Conservation (phyloP, 2,113 vertebrate species). For the Hirundichthys speculiger region DNA sequence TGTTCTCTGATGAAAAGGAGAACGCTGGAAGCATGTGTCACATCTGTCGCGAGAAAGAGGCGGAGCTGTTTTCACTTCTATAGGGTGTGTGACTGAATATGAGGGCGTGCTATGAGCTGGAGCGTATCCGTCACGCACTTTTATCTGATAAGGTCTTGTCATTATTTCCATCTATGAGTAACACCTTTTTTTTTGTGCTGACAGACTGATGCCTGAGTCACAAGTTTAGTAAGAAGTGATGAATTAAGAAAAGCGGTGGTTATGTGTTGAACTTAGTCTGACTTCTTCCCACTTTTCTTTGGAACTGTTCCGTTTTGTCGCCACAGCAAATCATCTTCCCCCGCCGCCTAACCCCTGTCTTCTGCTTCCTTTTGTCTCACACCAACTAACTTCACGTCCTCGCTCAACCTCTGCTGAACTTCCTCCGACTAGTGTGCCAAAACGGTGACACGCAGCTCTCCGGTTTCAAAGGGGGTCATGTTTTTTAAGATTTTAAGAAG, state of each 20-base stretch:
- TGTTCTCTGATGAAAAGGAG: background rate
- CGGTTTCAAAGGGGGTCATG: background rate
- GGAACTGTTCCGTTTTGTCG: no score
- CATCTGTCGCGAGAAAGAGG: background rate
- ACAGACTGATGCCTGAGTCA: background rate
- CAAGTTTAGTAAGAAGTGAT: background rate
- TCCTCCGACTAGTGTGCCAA: background rate
- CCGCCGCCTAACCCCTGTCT: no score
- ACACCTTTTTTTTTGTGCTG: background rate
- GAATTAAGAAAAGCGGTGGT: conserved; percentile 4
- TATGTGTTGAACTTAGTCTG: background rate
- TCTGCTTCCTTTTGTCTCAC: no score
- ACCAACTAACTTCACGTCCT: no score
- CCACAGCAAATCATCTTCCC: no score
- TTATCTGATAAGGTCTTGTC: conserved; percentile 29
- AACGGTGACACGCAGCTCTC: no score
- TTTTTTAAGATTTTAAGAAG: background rate
- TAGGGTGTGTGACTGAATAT: background rate
- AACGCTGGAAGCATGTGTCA: background rate
- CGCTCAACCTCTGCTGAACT: no score
- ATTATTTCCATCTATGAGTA: conserved; percentile 19
- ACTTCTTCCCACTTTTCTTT: no score
- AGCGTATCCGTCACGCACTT: conserved; percentile 20
- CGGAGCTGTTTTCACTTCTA: conserved; percentile 17
- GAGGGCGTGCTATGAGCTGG: conserved; percentile 26